Evolutionary conservation across 2,888 invertebrate species (phyloP), one percentile per base, ranked within the genome.

Genomic region (Linnaemya vulpina): DNA sequence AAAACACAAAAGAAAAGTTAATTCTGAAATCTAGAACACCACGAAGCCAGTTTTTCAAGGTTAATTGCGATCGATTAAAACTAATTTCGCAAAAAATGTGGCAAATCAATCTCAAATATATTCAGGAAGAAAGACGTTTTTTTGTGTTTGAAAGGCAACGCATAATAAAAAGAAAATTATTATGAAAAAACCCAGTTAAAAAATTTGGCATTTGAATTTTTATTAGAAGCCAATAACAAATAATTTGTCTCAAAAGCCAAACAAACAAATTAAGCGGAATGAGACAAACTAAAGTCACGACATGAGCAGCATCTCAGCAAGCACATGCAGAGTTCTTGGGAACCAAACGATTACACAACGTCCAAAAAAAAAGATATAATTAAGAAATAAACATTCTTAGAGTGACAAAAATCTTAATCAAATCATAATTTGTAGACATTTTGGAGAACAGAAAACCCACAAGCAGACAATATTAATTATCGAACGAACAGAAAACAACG

Each of bases 381-480:
- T 85, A 82, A 79, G 78, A 82, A 82, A 82, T 82, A 82, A 82
- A 81, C 63, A 74, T 82, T 75, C 71, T 71, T 76, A 70, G 71
- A 78, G 78, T 85, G 78, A 85, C 85, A 82, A 85, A 77, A 79
- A 82, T 82, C 74, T 75, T 73, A 78, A 85, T 78, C 74, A 82
- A 82, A 77, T 82, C 78, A 82, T 85, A 82, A 85, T 82, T 82
- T 81, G 81, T 73, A 77, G 81, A 81, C n/a, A 49, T 84, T 75
- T 73, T 55, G 53, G 53, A 38, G 38, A 68, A 67, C 65, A 73
- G 30, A 79, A 63, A 73, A 80, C 60, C 51, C 55, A 58, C 58
- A 71, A 35, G n/a, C 70, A 73, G 77, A 78, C 75, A 85, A 60
- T 53, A 85, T 85, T 85, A 85, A 82, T 85, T 82, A 82, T 85